Evolutionary conservation across 1,140 invertebrate species (phyloP), one percentile per base, ranked within the genome.

Genomic region (Heliconius hewitsoni): DNA sequence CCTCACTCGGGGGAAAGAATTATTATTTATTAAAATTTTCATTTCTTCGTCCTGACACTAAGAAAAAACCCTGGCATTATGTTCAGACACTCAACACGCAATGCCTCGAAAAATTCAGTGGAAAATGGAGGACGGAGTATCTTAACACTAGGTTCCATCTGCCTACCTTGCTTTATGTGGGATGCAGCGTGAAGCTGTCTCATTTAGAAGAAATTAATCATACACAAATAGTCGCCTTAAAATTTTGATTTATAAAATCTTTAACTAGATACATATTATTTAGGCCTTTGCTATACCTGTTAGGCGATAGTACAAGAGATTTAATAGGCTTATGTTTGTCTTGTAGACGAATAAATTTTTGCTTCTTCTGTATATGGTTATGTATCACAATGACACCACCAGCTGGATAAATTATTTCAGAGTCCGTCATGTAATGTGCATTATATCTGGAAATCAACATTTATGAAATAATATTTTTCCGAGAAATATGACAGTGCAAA

Each of bases 321-420:
- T 94, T 93, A 50, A 95, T 94, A 2, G 92, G 88, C 74, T 94
- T 95, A 76, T 94, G 91, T 86, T 95, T 95, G 73, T 96, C 95
- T 30, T 95, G 93, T 34, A 96, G 85, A 77, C 93, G 92, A 42
- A 96, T 95, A 81, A 94, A 96, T 86, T 95, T 95, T 84, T 96
- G 95, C 78, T 95, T 94, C 84, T 95, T 95, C 70, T 95, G 93
- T 34, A 87, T 95, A 91, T 86, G 95, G 87, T 97, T 96, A 80
- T 97, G 96, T 71, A 97, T 86, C 3, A 96, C 94, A 39, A 97
- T 90, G 8, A 96, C 95, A 76, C 96, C 96, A 16, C 96, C 96
- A 37, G 96, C 96, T 1, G 96, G 96, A 88, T 97, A 97, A 19
- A 97, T 89, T 50, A 97, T 92, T 82, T 97, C 96, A 3, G 96